Base-by-base conservation (phyloP, 2,888 invertebrate species). In the Lymantria monacha region DNA sequence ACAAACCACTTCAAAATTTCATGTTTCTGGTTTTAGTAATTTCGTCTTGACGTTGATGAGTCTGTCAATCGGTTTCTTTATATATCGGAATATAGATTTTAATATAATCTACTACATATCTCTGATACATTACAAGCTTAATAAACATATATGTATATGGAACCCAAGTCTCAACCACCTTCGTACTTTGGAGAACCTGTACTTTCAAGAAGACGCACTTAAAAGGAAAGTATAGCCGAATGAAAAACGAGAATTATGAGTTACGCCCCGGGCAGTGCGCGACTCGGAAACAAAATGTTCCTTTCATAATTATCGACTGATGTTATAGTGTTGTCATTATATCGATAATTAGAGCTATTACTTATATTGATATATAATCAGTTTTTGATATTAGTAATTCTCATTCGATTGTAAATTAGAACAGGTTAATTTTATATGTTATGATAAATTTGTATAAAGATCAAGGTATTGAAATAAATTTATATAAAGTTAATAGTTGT, bases 241-340 rank as follows among this genome's bases (percentile, higher is more conserved):
- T 65, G 44, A 76, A 81, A 85, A 85, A 43, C 30, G 71, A 79
- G 79, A 76, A 74, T 79, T 82, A 79, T 75, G 70, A 72, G 66
- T 66, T 60, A 62, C 69, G 79, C 82, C 83, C 65, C 73, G 58
- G 81, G 85, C 81, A 65, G 59, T 59, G 56, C 71, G 59, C 67
- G 76, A 72, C 72, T 74, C 83, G 79, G 81, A 80, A 83, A 85
- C 86, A 81, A 80, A 85, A 82, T 80, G 80, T 78, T 82, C 82
- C 80, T 81, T 83, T 82, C 83, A 84, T 86, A 88, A 87, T 87
- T 87, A 87, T 85, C 82, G 81, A 81, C 76, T 71, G 69, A 64
- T 61, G 52, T 59, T 61, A 47, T 81, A 86, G 82, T 75, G 85
- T 72, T 79, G 84, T 67, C 69, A 63, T 67, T 63, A 59, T 73